Percentiles rank a stretch among this genome's conserved stretches.
Conservation (phyloP, 2,888 invertebrate genomes). For the Dicycla oo region DNA sequence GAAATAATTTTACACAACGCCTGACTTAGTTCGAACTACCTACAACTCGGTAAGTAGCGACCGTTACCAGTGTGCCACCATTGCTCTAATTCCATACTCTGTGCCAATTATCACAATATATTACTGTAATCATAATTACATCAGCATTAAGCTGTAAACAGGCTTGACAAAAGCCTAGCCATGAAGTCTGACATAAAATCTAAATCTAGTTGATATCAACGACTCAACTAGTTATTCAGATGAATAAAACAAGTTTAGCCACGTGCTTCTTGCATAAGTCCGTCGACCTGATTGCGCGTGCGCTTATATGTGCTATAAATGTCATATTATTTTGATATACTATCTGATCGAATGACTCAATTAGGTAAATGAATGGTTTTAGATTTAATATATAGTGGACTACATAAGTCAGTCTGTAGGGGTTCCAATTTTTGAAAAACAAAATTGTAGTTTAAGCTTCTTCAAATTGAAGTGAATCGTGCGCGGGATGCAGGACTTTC, state of each 20-base stretch:
- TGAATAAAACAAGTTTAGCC: slow-evolving; percentile 51
- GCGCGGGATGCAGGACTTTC: neutral
- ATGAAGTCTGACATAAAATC: slow-evolving; percentile 7
- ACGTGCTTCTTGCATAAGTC: slow-evolving; percentile 57
- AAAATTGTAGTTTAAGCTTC: too few relatives aligned
- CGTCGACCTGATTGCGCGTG: slow-evolving; percentile 40
- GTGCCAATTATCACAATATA: too few relatives aligned
- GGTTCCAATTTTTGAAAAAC: neutral
- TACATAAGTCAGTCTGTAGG: too few relatives aligned
- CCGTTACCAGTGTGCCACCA: too few relatives aligned
- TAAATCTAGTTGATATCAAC: slow-evolving; percentile 26
- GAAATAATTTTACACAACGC: too few relatives aligned
- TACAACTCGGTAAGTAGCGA: too few relatives aligned
- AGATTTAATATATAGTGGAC: neutral
- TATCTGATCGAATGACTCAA: slow-evolving; percentile 25
- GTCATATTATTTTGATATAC: slow-evolving; percentile 60
- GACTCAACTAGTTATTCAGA: slow-evolving; percentile 35
- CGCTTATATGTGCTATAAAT: slow-evolving; percentile 49
- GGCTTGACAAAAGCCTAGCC: neutral
- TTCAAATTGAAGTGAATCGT: neutral
- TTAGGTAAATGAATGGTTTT: slow-evolving; percentile 23
- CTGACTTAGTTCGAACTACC: too few relatives aligned
- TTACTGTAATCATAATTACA: neutral
- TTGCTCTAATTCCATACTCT: too few relatives aligned
- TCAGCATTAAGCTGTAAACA: neutral